A percentile compares a stretch with the other conserved stretches of the same genome.
phyloP scores from a whole-genome alignment of 2,113 vertebrate species.

The Ochotona princeps region DNA sequence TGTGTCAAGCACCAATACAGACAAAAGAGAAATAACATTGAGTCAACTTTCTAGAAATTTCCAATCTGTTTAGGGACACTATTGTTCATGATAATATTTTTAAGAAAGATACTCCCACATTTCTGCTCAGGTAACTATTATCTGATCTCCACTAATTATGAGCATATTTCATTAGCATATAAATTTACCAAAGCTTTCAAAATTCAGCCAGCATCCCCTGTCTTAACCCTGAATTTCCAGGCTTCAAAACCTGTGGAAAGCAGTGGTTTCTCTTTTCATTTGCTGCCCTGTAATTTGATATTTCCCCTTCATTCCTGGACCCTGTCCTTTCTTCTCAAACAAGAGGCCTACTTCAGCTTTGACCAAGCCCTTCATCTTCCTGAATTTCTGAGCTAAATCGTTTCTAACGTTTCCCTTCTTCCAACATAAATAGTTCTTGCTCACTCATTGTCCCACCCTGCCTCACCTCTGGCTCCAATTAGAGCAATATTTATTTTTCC shows the following conservation, averaged over 20 bases:
- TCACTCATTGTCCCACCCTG: constrained; percentile 71
- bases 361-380: constrained; percentile 72
- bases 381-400: constrained; percentile 61
- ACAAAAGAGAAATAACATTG: constrained; percentile 33
- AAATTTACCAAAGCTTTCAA: constrained; percentile 41
- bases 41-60: constrained; percentile 56
- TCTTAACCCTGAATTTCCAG: constrained; percentile 1
- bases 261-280: constrained; percentile 62
- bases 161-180: constrained; percentile 57
- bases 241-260: constrained; percentile 26
- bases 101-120: neutral
- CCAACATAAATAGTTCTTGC: constrained; percentile 75
- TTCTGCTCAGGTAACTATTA: constrained; percentile 36
- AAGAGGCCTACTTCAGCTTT: constrained; percentile 65
- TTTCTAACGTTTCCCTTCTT: constrained; percentile 69
- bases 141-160: constrained; percentile 13
- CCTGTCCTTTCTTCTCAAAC: constrained; percentile 71
- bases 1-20: neutral
- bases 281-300: constrained; percentile 68
- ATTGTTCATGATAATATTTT: constrained; percentile 41
- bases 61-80: neutral
- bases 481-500: constrained; percentile 79
- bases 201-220: neutral
- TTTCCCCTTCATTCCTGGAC: constrained; percentile 56
- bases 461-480: constrained; percentile 82